Percentiles rank a stretch among this genome's conserved stretches.
Evolutionary conservation across 2,113 vertebrate species (phyloP).

Genomic region (chimpanzee (Pan troglodytes)): DNA sequence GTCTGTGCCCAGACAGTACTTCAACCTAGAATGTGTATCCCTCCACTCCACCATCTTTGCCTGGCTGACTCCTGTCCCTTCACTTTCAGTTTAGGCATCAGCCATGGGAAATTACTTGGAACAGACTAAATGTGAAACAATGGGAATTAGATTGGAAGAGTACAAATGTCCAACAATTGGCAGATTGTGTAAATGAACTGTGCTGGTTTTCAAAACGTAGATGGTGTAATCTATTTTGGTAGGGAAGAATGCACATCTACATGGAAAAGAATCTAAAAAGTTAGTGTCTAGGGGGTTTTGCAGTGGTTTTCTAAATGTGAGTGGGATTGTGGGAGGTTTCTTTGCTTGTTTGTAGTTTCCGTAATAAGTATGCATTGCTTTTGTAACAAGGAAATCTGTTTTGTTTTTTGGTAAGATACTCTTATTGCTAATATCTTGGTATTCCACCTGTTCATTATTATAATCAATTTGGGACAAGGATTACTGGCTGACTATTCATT

Average conservation of each 20-base stretch:
- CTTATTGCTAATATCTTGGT: not conserved
- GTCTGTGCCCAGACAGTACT: not conserved
- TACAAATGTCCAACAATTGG: not conserved
- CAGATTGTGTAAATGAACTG: not conserved
- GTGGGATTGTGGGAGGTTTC: not conserved
- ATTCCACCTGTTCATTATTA: not conserved
- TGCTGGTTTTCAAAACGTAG: not conserved
- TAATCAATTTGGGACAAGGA: not conserved
- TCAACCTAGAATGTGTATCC: not conserved
- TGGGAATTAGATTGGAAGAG: not conserved
- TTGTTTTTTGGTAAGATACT: not conserved
- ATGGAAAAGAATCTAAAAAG: not conserved
- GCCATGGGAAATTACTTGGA: not conserved
- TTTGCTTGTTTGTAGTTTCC: not conserved
- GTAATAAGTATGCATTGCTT: not conserved
- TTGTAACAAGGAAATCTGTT: not conserved
- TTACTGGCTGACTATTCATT: not conserved
- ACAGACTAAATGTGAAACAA: not conserved
- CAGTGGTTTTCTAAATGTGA: not conserved
- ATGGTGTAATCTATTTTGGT: not conserved
- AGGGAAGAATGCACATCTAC: not conserved
- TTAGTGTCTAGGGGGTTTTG: not conserved
- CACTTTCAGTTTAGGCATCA: not conserved
- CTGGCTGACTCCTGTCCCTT: not conserved
- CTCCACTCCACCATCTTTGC: not conserved